Conservation (phyloP, 2,888 invertebrate genomes). For the Loripinus fragilis region DNA sequence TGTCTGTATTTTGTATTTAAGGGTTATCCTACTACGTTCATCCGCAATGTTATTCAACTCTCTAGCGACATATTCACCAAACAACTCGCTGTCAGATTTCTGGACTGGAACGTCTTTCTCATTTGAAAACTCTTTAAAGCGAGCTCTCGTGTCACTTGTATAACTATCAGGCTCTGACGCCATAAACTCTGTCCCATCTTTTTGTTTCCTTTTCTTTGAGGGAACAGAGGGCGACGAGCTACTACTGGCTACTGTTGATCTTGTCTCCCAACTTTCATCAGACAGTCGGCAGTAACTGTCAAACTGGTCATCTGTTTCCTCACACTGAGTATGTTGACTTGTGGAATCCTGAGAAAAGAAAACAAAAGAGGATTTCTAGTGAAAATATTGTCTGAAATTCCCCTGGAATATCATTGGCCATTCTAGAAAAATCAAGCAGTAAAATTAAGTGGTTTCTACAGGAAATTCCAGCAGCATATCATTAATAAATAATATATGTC, state of each 20-base stretch:
- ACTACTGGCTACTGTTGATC: background rate
- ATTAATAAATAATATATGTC: background rate
- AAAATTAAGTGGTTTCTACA: background rate
- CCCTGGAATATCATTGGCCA: background rate
- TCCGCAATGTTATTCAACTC: slow-evolving; percentile 27
- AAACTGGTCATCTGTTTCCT: background rate
- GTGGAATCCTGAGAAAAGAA: background rate
- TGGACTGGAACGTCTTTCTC: slow-evolving; percentile 4
- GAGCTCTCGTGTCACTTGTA: slow-evolving; percentile 2
- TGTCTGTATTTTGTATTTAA: slow-evolving; percentile 1
- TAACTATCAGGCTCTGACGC: slow-evolving; percentile 12
- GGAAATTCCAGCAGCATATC: slow-evolving; percentile 6
- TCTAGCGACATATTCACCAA: slow-evolving; percentile 23
- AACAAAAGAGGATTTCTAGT: background rate
- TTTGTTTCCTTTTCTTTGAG: slow-evolving; percentile 10
- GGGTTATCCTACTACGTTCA: background rate
- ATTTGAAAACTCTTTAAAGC: background rate
- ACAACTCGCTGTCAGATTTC: slow-evolving; percentile 15
- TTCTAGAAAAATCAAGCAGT: background rate
- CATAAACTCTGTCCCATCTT: too few relatives aligned
- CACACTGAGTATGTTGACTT: background rate
- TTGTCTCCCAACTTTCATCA: background rate
- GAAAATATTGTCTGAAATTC: background rate
- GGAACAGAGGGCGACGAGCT: background rate
- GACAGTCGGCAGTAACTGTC: background rate